Evolutionary conservation across 2,888 invertebrate genomes (phyloP), one percentile per base, ranked within the genome.

Genomic region (Argynnis bischoffii): DNA sequence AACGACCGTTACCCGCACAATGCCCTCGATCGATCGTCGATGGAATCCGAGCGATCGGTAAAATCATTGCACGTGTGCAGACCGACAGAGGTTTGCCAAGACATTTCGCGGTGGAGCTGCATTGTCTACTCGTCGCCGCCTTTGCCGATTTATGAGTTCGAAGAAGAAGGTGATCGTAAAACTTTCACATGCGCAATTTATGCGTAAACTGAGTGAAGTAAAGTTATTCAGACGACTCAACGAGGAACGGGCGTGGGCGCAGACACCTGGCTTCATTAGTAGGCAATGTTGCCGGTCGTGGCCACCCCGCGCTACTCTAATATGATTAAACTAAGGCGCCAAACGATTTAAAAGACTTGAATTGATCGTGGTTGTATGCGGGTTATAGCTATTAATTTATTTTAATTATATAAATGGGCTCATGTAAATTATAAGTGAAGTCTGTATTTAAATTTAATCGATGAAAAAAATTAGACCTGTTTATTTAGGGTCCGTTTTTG

Each of bases 1-100:
- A 85, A 86, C 88, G 86, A 92, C 92, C 92, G 92, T 92, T 92
- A 92, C 88, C 86, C 89, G 91, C 90, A 91, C 92, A 90, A 91
- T 92, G 91, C 88, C 92, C 92, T 90, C 90, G 88, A 91, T 92
- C 91, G 90, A 90, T 90, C 88, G 80, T 78, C 85, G 87, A 89
- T 85, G 88, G 88, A 87, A 89, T 89, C 86, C 84, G 79, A 84
- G 81, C 82, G 84, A 90, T 90, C 86, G 86, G 90, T 86, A 85
- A 90, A 90, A 91, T 89, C 86, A 82, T 80, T 79, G 79, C 79
- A 79, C 79, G 79, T 79, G 79, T 89, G 87, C 90, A 87, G 87
- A 84, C 86, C 87, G 86, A 87, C 84, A 75, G 76, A 83, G 86
- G 83, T 84, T 82, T 76, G 83, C 78, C 80, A 80, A 85, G 86